phyloP scores from a whole-genome alignment of 1,140 invertebrate species.

The Ips nitidus region DNA sequence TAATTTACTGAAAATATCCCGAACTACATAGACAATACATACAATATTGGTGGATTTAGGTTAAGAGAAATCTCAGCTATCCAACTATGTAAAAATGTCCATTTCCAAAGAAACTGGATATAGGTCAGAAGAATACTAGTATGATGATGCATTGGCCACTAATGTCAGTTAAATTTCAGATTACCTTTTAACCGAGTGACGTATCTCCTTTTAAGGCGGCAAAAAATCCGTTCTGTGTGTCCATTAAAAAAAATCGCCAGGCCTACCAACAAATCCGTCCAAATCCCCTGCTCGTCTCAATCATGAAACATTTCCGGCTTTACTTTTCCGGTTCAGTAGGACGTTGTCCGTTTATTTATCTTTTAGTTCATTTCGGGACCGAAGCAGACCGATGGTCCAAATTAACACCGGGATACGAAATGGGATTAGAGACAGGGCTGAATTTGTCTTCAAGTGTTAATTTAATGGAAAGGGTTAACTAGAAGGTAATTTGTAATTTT shows the following conservation, averaged over 20 bases:
- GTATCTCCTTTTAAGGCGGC: too few species aligned
- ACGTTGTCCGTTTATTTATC: slow-evolving; percentile 3
- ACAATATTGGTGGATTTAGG: too few species aligned
- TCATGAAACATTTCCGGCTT: slow-evolving; percentile 4
- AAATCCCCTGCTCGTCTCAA: neutral
- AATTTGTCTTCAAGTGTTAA: slow-evolving; percentile 5
- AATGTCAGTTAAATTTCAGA: too few species aligned
- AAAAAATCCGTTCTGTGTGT: neutral
- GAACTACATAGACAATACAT: too few species aligned
- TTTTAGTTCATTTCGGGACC: slow-evolving; percentile 1
- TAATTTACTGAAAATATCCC: too few species aligned
- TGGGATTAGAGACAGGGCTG: slow-evolving; percentile 1
- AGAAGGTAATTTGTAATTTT: neutral
- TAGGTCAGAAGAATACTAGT: too few species aligned
- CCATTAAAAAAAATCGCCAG: slow-evolving; percentile 1
- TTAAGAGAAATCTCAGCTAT: too few species aligned
- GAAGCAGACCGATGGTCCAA: neutral
- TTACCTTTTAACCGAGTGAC: too few species aligned
- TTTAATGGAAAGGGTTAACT: slow-evolving; percentile 4
- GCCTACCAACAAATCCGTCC: neutral
- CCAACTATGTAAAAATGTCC: too few species aligned
- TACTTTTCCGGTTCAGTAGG: slow-evolving; percentile 5
- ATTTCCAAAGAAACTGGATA: too few species aligned
- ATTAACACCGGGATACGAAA: neutral
- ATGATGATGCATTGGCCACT: too few species aligned